Evolutionary conservation across 2,888 invertebrate species (phyloP), one percentile per base, ranked within the genome.

Genomic region (Pemphredon lugubris): DNA sequence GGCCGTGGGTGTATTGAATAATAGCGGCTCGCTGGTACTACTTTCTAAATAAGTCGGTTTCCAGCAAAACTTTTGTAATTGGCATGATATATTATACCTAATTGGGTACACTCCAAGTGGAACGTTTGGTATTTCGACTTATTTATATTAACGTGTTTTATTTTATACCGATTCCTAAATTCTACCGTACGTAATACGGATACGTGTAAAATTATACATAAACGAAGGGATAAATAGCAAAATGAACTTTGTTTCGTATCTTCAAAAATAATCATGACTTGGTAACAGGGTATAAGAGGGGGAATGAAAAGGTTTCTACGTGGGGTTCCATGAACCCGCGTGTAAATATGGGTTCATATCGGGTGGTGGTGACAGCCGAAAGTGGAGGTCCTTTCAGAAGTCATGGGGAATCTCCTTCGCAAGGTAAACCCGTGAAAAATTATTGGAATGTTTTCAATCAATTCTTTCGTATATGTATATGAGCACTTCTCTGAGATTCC

Each of bases 391-490:
- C 59, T 68, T 68, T 57, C 55, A 72, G 67, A 77, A 81, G 72
- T 74, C 82, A 86, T 85, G 86, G 86, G 86, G 61, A 86, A 82
- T 81, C 57, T 81, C 65, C 20, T 84, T 37, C 71, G 63, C 13
- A 84, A 84, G 84, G 84, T 85, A 82, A 75, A 13, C 20, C 18
- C 42, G 48, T 20, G 21, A 34, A 4, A 34, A 34, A 7, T n/a
- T 3, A 11, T 1, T 7, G 9, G 9, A 34, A 34, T n/a, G 3
- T n/a, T 34, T 34, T 26, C 26, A 26, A 26, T 3, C 3, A 26
- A 3, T 5, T 26, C 7, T 26, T 26, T 26, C 7, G 3, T 26
- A 26, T 26, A 26, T n/a, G 26, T 26, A 26, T 7, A 26, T 26
- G 26, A 26, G 26, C 26, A 26, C 3, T 26, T 26, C 7, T 5